These are phyloP conservation scores for Pelosia muscerda DNA, from an alignment of 2,888 invertebrate species.

Conservation along the genomic window DNA sequence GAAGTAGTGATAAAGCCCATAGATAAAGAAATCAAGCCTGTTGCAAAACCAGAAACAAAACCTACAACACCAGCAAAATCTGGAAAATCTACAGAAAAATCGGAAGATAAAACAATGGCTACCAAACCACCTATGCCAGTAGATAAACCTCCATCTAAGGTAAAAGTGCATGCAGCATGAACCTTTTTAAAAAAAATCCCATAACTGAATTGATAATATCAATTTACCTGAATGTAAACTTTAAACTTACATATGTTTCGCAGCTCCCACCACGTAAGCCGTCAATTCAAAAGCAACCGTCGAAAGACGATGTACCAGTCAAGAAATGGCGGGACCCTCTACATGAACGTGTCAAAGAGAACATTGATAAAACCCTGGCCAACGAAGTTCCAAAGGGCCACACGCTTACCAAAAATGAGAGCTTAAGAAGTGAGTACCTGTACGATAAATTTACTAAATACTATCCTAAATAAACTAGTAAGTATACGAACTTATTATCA, in stretches of 20 bases:
- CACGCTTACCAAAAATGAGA: conserved; percentile 84
- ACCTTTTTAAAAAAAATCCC: neutral
- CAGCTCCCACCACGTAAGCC: conserved; percentile 83
- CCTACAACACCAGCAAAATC: conserved; percentile 27
- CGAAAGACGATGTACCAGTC: conserved; percentile 79
- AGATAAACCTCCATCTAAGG: conserved; percentile 79
- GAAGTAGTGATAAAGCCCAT: conserved; percentile 53
- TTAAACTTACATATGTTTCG: conserved; percentile 29
- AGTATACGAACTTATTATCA: neutral
- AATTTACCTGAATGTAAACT: conserved; percentile 2
- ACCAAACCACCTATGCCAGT: conserved; percentile 79
- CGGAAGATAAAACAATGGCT: conserved; percentile 78
- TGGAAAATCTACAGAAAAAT: conserved; percentile 55
- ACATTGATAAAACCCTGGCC: conserved; percentile 82
- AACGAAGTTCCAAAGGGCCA: conserved; percentile 84
- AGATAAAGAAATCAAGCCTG: conserved; percentile 57
- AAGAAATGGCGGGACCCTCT: conserved; percentile 85
- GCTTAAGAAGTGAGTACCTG: conserved; percentile 80
- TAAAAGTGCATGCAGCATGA: conserved; percentile 46
- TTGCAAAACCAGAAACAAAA: conserved; percentile 40
- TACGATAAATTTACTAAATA: neutral
- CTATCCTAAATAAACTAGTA: neutral
- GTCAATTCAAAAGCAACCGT: conserved; percentile 78
- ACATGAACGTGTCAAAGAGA: conserved; percentile 83
- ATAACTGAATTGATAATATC: neutral